phyloP scores from a whole-genome alignment of 1,140 invertebrate species.

The Centruroides sculpturatus region DNA sequence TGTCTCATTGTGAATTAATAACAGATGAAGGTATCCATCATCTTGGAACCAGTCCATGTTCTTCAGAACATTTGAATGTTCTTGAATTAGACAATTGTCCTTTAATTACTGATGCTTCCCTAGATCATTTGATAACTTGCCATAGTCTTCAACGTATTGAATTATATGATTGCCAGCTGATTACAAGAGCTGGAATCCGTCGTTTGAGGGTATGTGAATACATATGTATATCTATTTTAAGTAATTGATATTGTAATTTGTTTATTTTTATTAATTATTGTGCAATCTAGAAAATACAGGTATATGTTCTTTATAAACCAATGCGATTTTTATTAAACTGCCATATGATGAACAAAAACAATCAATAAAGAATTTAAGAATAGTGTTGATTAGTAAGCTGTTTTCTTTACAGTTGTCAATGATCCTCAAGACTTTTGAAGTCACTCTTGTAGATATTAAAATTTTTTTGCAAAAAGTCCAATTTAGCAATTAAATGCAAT shows the following conservation, averaged over 20 bases:
- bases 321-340: too few species aligned
- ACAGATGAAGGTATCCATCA: conserved; percentile 96
- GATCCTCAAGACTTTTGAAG: too few species aligned
- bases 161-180: conserved; percentile 97
- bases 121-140: conserved; percentile 87
- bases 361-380: too few species aligned
- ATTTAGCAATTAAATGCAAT: too few species aligned
- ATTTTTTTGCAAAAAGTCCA: too few species aligned
- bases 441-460: too few species aligned
- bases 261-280: neutral
- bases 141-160: conserved; percentile 92
- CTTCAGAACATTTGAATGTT: conserved; percentile 77
- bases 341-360: too few species aligned
- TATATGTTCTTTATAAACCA: too few species aligned
- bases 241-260: neutral
- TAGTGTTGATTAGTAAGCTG: too few species aligned
- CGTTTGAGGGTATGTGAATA: conserved; percentile 63
- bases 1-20: conserved; percentile 96
- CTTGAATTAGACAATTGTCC: conserved; percentile 98
- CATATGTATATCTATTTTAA: neutral
- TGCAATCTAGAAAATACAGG: too few species aligned
- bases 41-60: conserved; percentile 77
- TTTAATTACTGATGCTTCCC: conserved; percentile 90
- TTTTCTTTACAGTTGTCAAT: too few species aligned
- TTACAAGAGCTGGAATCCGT: conserved; percentile 88